Conservation (phyloP, 2,888 invertebrate species). For the Ornithoptera priamus region DNA sequence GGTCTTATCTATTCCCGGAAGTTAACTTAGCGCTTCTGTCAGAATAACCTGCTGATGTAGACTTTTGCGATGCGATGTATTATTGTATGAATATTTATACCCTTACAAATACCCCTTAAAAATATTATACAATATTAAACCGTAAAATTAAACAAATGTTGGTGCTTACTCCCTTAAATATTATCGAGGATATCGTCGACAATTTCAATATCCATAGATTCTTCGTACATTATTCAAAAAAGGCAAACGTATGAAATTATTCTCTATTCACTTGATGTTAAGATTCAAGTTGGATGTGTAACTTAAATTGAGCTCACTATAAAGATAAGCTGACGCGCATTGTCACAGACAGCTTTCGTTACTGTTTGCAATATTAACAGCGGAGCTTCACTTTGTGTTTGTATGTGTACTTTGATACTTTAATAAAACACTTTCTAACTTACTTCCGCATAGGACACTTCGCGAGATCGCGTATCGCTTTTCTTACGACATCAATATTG, state of each 20-base stretch:
- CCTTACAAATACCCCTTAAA: too few species aligned
- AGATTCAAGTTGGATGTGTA: neutral
- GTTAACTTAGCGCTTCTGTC: too few species aligned
- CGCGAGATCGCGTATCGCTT: neutral
- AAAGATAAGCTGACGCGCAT: conserved; percentile 26
- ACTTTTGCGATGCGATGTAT: too few species aligned
- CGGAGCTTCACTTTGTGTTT: conserved; percentile 4
- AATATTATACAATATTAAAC: neutral
- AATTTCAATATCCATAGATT: conserved; percentile 2
- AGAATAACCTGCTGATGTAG: too few species aligned
- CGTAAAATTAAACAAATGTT: neutral
- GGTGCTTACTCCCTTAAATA: neutral
- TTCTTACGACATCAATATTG: neutral
- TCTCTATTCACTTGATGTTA: neutral
- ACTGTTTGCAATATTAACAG: conserved; percentile 21
- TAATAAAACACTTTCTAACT: conserved; percentile 7
- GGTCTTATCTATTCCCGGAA: too few species aligned
- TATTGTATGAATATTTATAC: too few species aligned
- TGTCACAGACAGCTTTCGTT: conserved; percentile 21
- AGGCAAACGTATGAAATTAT: neutral
- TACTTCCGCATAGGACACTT: neutral
- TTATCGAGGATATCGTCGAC: neutral
- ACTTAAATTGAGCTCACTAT: conserved; percentile 6
- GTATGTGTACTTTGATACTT: conserved; percentile 17
- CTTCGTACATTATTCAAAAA: neutral